Percentiles rank a stretch among this genome's conserved stretches.
Evolutionary conservation across 2,113 vertebrate species (phyloP).

Genomic region (Eira barbara): DNA sequence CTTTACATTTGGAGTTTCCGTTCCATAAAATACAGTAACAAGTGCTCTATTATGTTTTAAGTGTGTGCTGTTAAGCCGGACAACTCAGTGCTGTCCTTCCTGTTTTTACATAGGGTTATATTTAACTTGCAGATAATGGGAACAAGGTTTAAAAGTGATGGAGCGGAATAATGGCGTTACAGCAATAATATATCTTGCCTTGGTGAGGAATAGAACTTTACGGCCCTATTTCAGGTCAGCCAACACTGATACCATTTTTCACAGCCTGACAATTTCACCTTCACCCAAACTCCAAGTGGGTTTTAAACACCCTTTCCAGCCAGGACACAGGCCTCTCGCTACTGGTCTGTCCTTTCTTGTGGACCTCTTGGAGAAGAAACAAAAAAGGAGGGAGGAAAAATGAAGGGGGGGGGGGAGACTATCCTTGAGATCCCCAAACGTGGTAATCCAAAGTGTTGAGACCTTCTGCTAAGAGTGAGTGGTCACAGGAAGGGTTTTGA

Average conservation of each 20-base stretch:
- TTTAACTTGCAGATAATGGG: conserved; percentile 92
- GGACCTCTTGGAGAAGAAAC: neutral
- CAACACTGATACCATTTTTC: conserved; percentile 85
- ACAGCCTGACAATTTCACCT: conserved; percentile 89
- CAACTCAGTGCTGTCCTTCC: conserved; percentile 88
- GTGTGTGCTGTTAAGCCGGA: conserved; percentile 88
- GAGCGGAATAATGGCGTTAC: conserved; percentile 89
- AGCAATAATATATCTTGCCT: conserved; percentile 91
- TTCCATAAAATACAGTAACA: conserved; percentile 92
- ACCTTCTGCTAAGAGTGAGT: neutral
- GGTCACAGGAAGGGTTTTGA: neutral
- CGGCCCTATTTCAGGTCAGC: conserved; percentile 85
- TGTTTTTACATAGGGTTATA: conserved; percentile 92
- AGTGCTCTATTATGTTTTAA: conserved; percentile 91
- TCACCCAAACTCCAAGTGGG: conserved; percentile 81
- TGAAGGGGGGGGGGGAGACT: fast-evolving
- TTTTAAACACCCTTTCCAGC: conserved; percentile 80
- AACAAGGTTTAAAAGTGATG: conserved; percentile 92
- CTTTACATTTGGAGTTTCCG: conserved; percentile 91
- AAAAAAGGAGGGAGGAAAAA: neutral
- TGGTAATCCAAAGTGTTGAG: neutral
- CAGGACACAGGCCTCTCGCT: conserved; percentile 49
- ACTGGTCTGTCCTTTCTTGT: neutral
- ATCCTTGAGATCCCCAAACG: neutral
- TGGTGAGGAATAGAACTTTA: conserved; percentile 87